Base-by-base conservation (phyloP, 1,140 invertebrate genomes). In the Drusus annulatus region DNA sequence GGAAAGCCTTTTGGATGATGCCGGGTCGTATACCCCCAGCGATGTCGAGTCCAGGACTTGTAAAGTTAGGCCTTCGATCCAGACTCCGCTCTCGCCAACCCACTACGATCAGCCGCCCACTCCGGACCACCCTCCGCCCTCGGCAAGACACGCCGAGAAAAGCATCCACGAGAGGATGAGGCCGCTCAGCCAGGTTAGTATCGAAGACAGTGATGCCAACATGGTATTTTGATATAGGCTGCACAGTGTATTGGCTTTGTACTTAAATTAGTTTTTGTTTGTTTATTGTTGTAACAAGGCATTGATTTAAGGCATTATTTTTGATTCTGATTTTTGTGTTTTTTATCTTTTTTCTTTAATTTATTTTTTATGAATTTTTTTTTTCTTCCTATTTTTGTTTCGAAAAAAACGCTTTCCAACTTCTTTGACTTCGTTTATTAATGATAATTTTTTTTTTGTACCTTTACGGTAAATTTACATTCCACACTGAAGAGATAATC, bases 61-160 rank as follows among this genome's bases (percentile, higher is more conserved):
- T 85, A 86, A 85, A 81, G 86, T 85, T 45, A 86, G 86, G 54
- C 84, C 85, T 28, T 86, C 85, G 81, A 87, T 89, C 2, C 90
- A 90, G 80, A 90, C 92, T 89, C 89, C 94, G 60, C 84, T 92
- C 78, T 97, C 95, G 82, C 97, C 97, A 1, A 96, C 96, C 5
- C 95, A 97, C 85, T 97, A 98, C 85, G 92, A 93, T 65, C 96
- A 98, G 89, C 97, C 96, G 4, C 96, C 97, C 0, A 98, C 97
- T 3, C 97, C 97, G 0, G 97, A 98, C 85, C 96, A 97, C 89
- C 96, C 97, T 4, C 97, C 97, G 6, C 97, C 97, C 0, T 96
- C 96, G n/a, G 96, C 97, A 6, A 91, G 93, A 82, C 95, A 97
- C 84, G 97, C 97, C 0, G 95, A 97, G 87, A 93, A 93, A 85